phyloP scores from a whole-genome alignment of 23 tunicate species.

The Diplosoma virens region DNA sequence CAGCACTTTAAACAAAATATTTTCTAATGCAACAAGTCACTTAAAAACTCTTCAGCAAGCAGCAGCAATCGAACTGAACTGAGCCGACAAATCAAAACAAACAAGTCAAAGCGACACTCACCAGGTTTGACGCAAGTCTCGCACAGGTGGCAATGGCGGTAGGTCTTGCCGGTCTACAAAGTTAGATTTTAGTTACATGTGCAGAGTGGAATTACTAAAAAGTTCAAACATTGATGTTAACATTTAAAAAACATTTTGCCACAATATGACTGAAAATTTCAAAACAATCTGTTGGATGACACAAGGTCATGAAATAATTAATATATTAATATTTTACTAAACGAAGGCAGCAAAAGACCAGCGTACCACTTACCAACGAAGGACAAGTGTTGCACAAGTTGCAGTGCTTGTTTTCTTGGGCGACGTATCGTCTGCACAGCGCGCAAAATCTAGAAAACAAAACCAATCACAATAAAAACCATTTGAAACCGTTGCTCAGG shows the following conservation, averaged over 20 bases:
- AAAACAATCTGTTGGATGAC: neutral
- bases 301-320: too few species aligned
- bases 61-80: neutral
- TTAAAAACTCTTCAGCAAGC: neutral
- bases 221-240: neutral
- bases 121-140: constrained; percentile 68
- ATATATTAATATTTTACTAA: too few species aligned
- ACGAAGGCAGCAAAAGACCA: too few species aligned
- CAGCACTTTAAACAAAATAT: neutral
- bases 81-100: neutral
- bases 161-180: constrained; percentile 68
- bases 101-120: constrained; percentile 10
- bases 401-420: constrained; percentile 44
- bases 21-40: neutral
- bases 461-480: neutral
- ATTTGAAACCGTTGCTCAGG: too few species aligned
- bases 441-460: constrained; percentile 44
- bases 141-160: constrained; percentile 58
- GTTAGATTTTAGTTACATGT: neutral
- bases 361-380: constrained; percentile 39
- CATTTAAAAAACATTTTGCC: neutral
- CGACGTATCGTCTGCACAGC: constrained; percentile 39
- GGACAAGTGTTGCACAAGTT: constrained; percentile 55
- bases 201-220: neutral
- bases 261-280: neutral